Evolutionary conservation across 2,113 vertebrate species (phyloP).

Genomic region (Pithys albifrons): DNA sequence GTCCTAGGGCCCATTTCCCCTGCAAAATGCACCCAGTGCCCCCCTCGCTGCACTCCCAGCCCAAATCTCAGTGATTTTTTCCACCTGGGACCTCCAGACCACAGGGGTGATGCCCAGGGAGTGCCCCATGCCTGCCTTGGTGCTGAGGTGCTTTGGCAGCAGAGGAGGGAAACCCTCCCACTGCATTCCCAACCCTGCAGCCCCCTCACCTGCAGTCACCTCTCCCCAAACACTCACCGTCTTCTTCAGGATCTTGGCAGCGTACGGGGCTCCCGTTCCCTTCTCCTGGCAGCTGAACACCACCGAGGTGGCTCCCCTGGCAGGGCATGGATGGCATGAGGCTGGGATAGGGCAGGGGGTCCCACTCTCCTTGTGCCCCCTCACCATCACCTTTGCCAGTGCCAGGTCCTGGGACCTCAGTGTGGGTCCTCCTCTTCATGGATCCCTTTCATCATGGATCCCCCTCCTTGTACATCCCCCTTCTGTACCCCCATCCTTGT

Average conservation of each 20-base stretch:
- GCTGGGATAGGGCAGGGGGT: neutral
- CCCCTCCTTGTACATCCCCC: fast-evolving
- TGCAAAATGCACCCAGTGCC: neutral
- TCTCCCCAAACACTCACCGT: conserved; percentile 75
- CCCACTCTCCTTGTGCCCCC: neutral
- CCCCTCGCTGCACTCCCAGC: neutral
- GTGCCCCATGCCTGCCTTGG: fast-evolving
- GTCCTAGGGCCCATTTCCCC: neutral
- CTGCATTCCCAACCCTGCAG: neutral
- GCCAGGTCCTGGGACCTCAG: neutral
- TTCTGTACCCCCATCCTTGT: fast-evolving
- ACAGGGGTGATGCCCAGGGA: fast-evolving
- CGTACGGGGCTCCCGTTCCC: conserved; percentile 79
- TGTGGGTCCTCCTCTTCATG: fast-evolving
- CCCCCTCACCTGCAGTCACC: neutral
- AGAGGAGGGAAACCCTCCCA: too few relatives aligned
- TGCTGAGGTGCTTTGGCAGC: neutral
- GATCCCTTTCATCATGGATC: neutral
- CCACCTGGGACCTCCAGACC: fast-evolving
- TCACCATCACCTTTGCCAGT: neutral
- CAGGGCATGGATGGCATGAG: neutral
- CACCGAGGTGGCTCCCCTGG: conserved; percentile 86
- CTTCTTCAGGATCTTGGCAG: conserved; percentile 88
- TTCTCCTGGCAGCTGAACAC: conserved; percentile 88
- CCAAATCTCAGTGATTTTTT: fast-evolving